Conservation (phyloP, 2,888 invertebrate genomes). For the Troglohyphantes excavatus region DNA sequence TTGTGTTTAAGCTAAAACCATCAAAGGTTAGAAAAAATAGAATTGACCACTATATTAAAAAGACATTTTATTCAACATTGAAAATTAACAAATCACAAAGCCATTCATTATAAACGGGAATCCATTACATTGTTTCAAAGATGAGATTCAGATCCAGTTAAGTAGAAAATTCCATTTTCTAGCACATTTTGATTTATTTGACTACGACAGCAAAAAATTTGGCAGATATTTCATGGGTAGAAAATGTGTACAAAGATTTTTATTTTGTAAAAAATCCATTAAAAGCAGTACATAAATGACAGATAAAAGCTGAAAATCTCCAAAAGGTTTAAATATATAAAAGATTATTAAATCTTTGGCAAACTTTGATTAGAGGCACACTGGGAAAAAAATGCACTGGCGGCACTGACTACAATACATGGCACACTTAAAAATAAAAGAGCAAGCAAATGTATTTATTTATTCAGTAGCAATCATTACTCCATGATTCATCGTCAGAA, state of each 20-base stretch:
- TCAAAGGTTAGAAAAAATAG: no score
- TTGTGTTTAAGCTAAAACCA: no score
- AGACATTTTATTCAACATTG: conserved; percentile 55
- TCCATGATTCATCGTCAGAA: conserved; percentile 67
- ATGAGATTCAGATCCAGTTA: conserved; percentile 4
- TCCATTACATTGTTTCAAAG: not conserved
- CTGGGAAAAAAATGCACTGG: conserved; percentile 45
- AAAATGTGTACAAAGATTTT: conserved; percentile 27
- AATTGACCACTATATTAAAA: not conserved
- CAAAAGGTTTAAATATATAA: conserved; percentile 25
- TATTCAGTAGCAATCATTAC: conserved; percentile 66
- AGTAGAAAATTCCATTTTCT: conserved; percentile 8
- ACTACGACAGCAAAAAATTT: conserved; percentile 7
- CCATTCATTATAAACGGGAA: conserved; percentile 6
- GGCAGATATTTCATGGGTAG: conserved; percentile 1
- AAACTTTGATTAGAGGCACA: conserved; percentile 68
- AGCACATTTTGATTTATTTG: not conserved
- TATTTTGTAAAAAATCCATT: conserved; percentile 33
- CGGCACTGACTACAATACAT: conserved; percentile 64
- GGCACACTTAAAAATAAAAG: conserved; percentile 62
- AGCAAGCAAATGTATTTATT: not conserved
- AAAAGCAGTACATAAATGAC: conserved; percentile 6
- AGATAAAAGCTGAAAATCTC: conserved; percentile 13
- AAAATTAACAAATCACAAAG: conserved; percentile 23
- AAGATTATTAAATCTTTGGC: conserved; percentile 49